Evolutionary conservation across 2,113 vertebrate genomes (phyloP), one percentile per base, ranked within the genome.

Genomic region (Protomyctophum bolini): DNA sequence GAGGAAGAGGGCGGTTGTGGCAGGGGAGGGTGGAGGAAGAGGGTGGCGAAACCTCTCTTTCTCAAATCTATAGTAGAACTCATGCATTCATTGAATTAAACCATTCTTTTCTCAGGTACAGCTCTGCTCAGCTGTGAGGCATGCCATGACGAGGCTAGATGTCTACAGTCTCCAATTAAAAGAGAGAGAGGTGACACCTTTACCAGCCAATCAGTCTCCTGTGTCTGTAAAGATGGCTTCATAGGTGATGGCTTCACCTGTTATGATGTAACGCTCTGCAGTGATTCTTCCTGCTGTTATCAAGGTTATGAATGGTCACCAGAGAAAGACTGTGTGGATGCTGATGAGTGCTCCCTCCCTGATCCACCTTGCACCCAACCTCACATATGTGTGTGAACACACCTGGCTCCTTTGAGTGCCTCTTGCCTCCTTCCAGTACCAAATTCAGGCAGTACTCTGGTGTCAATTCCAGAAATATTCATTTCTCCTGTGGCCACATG

Each of bases 231-330:
- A 58, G 73, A 83, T 4, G 89, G 87, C 12, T 91, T 89, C 51
- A 65, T 86, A 0, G 90, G 90, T 0, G 74, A 89, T 5, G 88
- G 89, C 29, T 55, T 89, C 29, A 63, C 49, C 48, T 91, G 90
- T 59, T 86, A 88, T 51, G 45, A 84, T 41, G 9, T 8, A 41
- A 67, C 78, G 2, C 33, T 45, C 21, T 90, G 87, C 51, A 41
- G 49, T 3, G 60, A 70, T 46, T 72, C 69, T 1, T 76, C 78
- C 2, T 89, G 89, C 63, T 90, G 86, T 55, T 7, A 12, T 49
- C 65, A 21, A 10, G 87, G 88, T 33, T 88, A 81, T 49, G 58
- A 61, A 14, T 90, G 87, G 87, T 82, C 87, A 51, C 29, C 70
- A 12, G 70, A 81, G 12, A 59, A 51, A 0, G 84, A 86, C 65